Evolutionary conservation across 2,888 invertebrate species (phyloP), one percentile per base, ranked within the genome.

Genomic region (Hymenopus coronatus): DNA sequence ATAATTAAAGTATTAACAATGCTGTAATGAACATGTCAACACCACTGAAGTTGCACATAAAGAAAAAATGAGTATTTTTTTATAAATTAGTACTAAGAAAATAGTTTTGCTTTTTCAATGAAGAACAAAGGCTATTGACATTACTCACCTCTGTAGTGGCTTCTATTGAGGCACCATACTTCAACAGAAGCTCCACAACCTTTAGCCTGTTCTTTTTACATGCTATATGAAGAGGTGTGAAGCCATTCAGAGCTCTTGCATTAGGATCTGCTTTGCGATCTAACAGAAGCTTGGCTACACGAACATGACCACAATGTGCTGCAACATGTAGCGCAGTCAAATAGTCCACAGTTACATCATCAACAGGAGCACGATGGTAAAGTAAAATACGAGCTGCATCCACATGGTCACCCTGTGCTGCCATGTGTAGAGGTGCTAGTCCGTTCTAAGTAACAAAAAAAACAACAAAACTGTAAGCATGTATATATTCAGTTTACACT

Each of bases 191-290:
- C 93, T 99, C 99, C 12, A 99, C 98, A 86, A 99, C 97, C 94
- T 99, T 99, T 92, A 99, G 97, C 88, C 99, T 95, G 93, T 99
- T 99, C 94, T 99, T 99, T 94, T 99, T 99, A 94, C 99, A 99
- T 6, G 99, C 99, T 92, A 99, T 99, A 93, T 99, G 99, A 88
- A 99, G 94, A 0, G 99, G 99, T 0, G 99, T 99, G 94, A 99
- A 99, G 0, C 99, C 99, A 93, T 99, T 99, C 70, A 99, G 94
- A 6, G 99, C 99, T 81, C 99, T 95, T 0, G 99, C 97, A 93
- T 99, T 99, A 0, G 99, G 97, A 94, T 99, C 99, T n/a, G 99
- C 99, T 92, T 98, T 97, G 91, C 97, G 95, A 92, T 99, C 99
- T 90, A 99, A 94, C 46, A 99, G 95, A 82, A 99, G 94, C 92